Evolutionary conservation across 2,888 invertebrate genomes (phyloP).

Genomic region (Aphodius sticticus): DNA sequence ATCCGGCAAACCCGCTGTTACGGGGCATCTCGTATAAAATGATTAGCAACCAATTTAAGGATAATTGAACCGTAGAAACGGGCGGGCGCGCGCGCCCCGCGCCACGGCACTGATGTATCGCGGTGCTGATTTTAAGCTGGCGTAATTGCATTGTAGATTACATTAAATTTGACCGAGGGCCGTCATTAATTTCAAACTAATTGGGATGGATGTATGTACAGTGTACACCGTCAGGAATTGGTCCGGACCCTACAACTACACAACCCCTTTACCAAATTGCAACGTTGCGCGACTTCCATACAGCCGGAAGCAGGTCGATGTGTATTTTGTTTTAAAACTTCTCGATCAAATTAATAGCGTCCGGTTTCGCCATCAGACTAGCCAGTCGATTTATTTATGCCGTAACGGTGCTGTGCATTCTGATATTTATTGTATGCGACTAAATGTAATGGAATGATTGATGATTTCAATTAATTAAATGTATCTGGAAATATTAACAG

Average conservation of each 20-base stretch:
- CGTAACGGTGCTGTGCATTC: neutral
- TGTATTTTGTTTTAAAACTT: neutral
- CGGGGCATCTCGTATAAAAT: neutral
- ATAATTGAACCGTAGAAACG: constrained; percentile 4
- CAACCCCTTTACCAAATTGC: neutral
- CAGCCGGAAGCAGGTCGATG: neutral
- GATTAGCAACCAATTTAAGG: neutral
- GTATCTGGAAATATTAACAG: too few species aligned
- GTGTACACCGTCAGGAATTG: neutral
- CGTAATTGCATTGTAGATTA: neutral
- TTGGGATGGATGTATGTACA: neutral
- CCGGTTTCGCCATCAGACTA: neutral
- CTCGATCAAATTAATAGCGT: neutral
- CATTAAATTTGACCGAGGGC: neutral
- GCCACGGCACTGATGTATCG: neutral
- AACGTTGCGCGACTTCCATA: neutral
- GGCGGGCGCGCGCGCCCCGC: neutral
- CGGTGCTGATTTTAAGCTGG: neutral
- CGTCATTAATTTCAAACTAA: neutral
- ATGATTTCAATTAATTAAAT: neutral
- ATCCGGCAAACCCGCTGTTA: neutral
- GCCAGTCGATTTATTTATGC: neutral
- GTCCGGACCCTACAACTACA: neutral
- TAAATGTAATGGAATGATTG: neutral
- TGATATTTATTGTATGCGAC: neutral